Base-by-base conservation (phyloP, 35 echinoderm and acorn worm genomes). In the Lytechinus variegatus region DNA sequence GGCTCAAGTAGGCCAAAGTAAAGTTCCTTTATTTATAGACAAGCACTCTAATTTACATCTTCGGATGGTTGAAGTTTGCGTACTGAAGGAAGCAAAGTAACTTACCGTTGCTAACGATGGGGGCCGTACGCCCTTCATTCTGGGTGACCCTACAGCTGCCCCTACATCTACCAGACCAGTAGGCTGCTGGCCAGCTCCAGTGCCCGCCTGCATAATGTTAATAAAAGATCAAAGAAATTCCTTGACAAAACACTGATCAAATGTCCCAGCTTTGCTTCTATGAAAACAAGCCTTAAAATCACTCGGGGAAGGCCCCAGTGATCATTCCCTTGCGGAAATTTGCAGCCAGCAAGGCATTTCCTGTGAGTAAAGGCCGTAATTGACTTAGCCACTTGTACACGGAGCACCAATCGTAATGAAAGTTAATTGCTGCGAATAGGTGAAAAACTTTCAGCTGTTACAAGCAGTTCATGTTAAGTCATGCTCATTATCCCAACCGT, bases 291-390 rank as follows among this genome's bases (percentile, higher is more conserved):
- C 66, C 21, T 79, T 7, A 10, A 4, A n/a, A 29, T 44, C 88
- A 57, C 92, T 57, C 5, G 6, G 52, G 92, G 54, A 33, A 12
- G 27, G 52, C 53, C 92, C 92, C 92, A 57, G 52, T 55, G 52
- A 90, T 52, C 52, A 90, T 52, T 90, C 88, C 88, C 66, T 79
- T 24, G 19, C 66, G 88, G 88, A 93, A 93, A 93, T 93, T 57
- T 10, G 52, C 54, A 57, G 52, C 92, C 92, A 54, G 92, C 9
- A 55, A 93, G 52, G 11, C 52, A 93, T 93, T 93, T 93, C 92
- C 92, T 93, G 53, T 93, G 92, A 93, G 92, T 93, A 93, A 93
- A 53, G 53, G n/a, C n/a, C 52, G 54, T 93, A 79, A 79, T 79
- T 79, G 66, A 79, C 66, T 79, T 7, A 79, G 66, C 66, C 66